Conservation (phyloP, 2,888 invertebrate species). For the Drosophila prostipennis region DNA sequence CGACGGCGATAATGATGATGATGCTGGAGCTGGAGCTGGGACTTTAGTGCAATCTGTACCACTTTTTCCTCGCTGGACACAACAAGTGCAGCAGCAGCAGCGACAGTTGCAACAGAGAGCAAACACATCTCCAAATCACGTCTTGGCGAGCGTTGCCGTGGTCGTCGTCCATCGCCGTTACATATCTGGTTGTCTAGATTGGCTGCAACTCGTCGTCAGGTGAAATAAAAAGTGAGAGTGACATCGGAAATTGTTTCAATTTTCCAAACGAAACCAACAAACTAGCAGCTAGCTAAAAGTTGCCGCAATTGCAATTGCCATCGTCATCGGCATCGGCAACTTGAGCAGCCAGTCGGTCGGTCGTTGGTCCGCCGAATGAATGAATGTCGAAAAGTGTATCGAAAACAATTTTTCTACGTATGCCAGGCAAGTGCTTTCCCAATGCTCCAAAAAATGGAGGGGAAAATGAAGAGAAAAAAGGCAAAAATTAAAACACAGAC, state of each 20-base stretch:
- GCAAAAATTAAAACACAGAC: constrained; percentile 36
- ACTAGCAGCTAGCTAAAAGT: constrained; percentile 53
- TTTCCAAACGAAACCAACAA: constrained; percentile 76
- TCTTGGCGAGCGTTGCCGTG: constrained; percentile 54
- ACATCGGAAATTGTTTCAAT: constrained; percentile 84
- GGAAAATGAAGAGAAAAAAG: constrained; percentile 2
- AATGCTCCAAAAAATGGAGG: constrained; percentile 37
- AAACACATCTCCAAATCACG: constrained; percentile 77
- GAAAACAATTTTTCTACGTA: constrained; percentile 76
- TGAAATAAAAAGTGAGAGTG: constrained; percentile 83
- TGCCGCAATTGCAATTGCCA: constrained; percentile 65
- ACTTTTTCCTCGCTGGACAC: constrained; percentile 74
- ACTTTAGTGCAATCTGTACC: constrained; percentile 69
- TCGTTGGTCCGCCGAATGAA: constrained; percentile 70
- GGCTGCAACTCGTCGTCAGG: constrained; percentile 60
- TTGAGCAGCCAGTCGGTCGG: constrained; percentile 23
- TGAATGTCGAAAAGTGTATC: constrained; percentile 83
- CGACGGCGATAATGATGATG: constrained; percentile 41
- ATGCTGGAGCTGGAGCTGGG: constrained; percentile 31
- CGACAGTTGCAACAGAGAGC: constrained; percentile 59
- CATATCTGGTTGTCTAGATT: constrained; percentile 77
- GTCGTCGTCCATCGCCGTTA: constrained; percentile 60
- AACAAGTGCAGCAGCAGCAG: constrained; percentile 72
- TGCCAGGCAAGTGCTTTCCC: constrained; percentile 47
- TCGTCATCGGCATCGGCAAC: constrained; percentile 40